Evolutionary conservation across 2,797 vertebrate species (phyloP).

Genomic region (Malacoraja senta): DNA sequence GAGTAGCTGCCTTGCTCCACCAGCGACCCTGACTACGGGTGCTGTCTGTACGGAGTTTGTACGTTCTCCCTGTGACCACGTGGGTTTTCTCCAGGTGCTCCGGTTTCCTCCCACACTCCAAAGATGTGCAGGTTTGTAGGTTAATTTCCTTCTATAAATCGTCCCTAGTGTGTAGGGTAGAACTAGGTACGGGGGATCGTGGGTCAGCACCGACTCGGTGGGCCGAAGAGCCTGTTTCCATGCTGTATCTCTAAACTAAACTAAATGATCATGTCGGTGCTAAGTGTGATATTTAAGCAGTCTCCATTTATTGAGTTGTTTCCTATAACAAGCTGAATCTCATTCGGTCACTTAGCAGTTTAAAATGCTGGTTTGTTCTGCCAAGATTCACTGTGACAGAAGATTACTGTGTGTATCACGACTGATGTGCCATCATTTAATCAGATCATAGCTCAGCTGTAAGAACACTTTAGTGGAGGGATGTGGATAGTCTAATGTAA

Average conservation of each 20-base stretch:
- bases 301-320: neutral
- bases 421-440: neutral
- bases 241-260: too few species aligned
- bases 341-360: neutral
- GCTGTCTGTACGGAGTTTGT: too few species aligned
- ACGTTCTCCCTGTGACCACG: too few species aligned
- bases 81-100: too few species aligned
- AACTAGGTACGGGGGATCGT: neutral
- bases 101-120: too few species aligned
- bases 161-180: neutral
- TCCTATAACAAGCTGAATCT: neutral
- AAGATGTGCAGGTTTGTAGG: too few species aligned
- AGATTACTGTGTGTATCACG: neutral
- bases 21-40: too few species aligned
- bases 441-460: neutral
- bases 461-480: neutral
- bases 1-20: too few species aligned
- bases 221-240: too few species aligned
- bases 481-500: neutral
- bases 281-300: neutral
- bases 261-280: neutral
- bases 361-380: neutral
- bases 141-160: too few species aligned
- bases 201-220: too few species aligned
- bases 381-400: neutral